A percentile compares a stretch with the other conserved stretches of the same genome.
Evolutionary conservation across 2,113 vertebrate species (phyloP).

Genomic region (Steatornis caripensis): DNA sequence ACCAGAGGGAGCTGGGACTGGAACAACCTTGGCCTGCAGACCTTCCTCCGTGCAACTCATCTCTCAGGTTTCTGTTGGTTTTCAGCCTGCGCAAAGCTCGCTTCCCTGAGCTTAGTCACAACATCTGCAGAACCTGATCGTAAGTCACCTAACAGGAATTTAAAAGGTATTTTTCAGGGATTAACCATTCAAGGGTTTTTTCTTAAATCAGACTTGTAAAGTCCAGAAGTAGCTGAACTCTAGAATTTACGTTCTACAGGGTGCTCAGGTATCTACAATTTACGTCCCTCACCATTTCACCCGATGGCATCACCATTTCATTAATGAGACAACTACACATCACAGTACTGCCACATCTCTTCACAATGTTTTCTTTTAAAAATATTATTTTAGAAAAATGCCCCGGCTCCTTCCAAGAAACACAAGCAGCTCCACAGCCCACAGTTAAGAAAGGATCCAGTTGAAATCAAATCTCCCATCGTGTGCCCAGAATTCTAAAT

Average conservation of each 20-base stretch:
- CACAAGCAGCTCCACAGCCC: accelerated
- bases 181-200: neutral
- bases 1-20: neutral
- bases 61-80: neutral
- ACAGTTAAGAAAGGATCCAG: neutral
- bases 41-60: neutral
- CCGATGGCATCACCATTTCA: neutral
- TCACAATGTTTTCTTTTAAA: neutral
- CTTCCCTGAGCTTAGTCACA: neutral
- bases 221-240: neutral
- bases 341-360: neutral
- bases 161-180: neutral
- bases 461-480: accelerated
- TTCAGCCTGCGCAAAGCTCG: neutral
- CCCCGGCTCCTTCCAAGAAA: neutral
- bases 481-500: accelerated
- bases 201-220: neutral
- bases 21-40: neutral
- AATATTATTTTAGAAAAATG: neutral
- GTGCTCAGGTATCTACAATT: neutral
- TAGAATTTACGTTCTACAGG: neutral
- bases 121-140: neutral
- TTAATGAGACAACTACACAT: no score
- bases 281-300: neutral
- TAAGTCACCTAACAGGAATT: neutral